Evolutionary conservation across 2,797 vertebrate species (phyloP).

Genomic region (Passerculus sandwichensis): DNA sequence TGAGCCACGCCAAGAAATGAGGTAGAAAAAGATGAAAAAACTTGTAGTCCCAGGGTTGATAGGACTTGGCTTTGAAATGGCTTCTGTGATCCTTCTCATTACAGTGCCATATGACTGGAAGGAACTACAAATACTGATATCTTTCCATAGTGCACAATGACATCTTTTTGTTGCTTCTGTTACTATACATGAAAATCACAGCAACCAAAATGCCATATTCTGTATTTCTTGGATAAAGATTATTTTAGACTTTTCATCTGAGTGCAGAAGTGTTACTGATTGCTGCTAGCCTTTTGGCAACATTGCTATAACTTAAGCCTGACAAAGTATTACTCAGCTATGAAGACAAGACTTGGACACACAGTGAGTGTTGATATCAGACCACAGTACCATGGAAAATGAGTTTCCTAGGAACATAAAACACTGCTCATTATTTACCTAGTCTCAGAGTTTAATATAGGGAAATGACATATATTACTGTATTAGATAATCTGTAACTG

Average conservation of each 20-base stretch:
- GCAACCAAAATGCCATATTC: background rate
- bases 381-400: conserved; percentile 33
- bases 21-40: conserved; percentile 42
- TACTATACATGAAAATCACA: conserved; percentile 7
- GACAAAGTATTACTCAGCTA: conserved; percentile 44
- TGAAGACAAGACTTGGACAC: conserved; percentile 46
- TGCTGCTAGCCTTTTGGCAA: conserved; percentile 11
- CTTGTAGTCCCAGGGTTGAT: background rate
- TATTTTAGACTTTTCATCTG: background rate
- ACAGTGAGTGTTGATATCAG: conserved; percentile 26
- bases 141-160: background rate
- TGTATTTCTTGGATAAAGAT: background rate
- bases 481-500: conserved; percentile 3
- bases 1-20: conserved; percentile 14
- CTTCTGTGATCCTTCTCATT: conserved; percentile 26
- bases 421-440: conserved; percentile 14
- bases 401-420: conserved; percentile 39
- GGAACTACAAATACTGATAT: background rate
- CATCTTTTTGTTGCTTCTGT: conserved; percentile 16
- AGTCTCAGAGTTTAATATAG: background rate
- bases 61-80: conserved; percentile 26
- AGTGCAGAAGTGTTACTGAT: background rate
- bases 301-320: background rate
- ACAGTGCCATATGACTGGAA: background rate
- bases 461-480: background rate